Base-by-base conservation (phyloP, 35 echinoderm and acorn worm species). In the Apostichopus parvimensis region DNA sequence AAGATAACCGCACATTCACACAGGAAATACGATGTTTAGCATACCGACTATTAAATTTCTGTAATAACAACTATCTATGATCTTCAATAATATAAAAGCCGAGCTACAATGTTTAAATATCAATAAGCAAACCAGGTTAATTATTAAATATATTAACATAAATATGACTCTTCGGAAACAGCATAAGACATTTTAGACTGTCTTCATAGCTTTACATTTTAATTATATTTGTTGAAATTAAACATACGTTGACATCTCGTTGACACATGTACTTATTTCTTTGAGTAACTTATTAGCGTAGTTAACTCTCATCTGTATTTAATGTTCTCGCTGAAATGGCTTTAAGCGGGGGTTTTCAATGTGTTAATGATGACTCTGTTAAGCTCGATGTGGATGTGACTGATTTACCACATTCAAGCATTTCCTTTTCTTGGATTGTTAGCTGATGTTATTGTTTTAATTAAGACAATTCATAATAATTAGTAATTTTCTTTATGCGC, bases 11-110 rank as follows among this genome's bases (percentile, higher is more conserved):
- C 71, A 75, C 71, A 75, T 75, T 75, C 71, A 75, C 17, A 75
- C 14, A 82, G 79, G 79, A 82, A 82, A 82, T 82, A 82, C 22
- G 28, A 82, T 54, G 79, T 24, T 82, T 22, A 78, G 28, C 77
- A 24, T 78, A 9, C 8, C 20, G 17, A 78, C 77, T 9, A 78
- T 24, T 45, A 8, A 78, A 24, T 78, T 45, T 17, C 8, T 78
- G 8, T 78, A 45, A 24, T 24, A 78, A 78, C 17, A 45, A 24
- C 8, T 12, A 45, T 24, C 77, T 9, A 78, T 24, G 8, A 8
- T 24, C 20, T 78, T 78, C 77, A 78, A 78, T 24, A 9, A 9
- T 22, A 78, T 9, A 45, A 78, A 12, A 45, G 17, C 17, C 8
- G 8, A 45, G 17, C 8, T 17, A 78, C 20, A 78, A 78, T 45